A percentile compares a stretch with the other conserved stretches of the same genome.
phyloP scores from a whole-genome alignment of 1,140 invertebrate species.

The Pseudachorutes palmiensis region DNA sequence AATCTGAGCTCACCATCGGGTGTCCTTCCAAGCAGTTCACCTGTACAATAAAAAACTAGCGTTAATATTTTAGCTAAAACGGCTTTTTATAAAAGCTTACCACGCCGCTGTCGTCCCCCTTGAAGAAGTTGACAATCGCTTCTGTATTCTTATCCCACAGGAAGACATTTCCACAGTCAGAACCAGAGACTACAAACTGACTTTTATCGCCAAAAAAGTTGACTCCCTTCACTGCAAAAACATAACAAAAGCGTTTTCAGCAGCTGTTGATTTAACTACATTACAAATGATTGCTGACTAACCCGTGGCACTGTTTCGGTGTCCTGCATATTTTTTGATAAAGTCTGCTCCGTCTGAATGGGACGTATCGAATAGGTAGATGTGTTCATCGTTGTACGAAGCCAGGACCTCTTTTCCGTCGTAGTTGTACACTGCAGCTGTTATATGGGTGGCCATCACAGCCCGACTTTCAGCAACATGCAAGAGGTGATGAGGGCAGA shows the following conservation, averaged over 20 bases:
- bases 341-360: slow-evolving; percentile 52
- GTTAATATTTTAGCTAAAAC: background rate
- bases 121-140: slow-evolving; percentile 76
- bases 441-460: slow-evolving; percentile 53
- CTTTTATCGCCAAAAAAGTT: slow-evolving; percentile 86
- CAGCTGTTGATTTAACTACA: background rate
- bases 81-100: slow-evolving; percentile 50
- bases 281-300: slow-evolving; percentile 16
- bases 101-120: slow-evolving; percentile 74
- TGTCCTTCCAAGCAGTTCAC: slow-evolving; percentile 89
- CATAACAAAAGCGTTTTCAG: background rate
- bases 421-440: slow-evolving; percentile 82
- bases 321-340: slow-evolving; percentile 67
- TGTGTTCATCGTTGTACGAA: slow-evolving; percentile 87
- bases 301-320: slow-evolving; percentile 64
- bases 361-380: slow-evolving; percentile 78
- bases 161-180: slow-evolving; percentile 90
- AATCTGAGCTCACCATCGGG: slow-evolving; percentile 55
- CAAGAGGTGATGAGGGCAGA: slow-evolving; percentile 52
- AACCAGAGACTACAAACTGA: slow-evolving; percentile 85
- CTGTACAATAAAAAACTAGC: slow-evolving; percentile 47
- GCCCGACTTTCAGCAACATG: background rate
- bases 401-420: slow-evolving; percentile 82
- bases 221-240: slow-evolving; percentile 72
- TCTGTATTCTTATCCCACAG: slow-evolving; percentile 88